Percentiles rank a stretch among this genome's conserved stretches.
Evolutionary conservation across 2,888 invertebrate genomes (phyloP).

Genomic region (Mythimna ferrago): DNA sequence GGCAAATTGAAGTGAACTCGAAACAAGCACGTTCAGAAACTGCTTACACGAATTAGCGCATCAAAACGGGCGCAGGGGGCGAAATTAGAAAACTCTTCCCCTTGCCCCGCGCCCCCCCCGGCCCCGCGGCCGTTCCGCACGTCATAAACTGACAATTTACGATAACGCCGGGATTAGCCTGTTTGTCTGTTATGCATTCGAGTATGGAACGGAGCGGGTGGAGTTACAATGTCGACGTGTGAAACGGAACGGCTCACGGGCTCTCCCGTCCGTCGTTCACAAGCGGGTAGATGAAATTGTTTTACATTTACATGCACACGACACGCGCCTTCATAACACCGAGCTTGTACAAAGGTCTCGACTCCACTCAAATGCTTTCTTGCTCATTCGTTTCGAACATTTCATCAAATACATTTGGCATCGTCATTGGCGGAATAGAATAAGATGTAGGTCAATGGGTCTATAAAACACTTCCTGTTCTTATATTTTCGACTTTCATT

Average conservation of each 20-base stretch:
- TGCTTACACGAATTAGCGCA: conserved; percentile 91
- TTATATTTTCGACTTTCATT: conserved; percentile 61
- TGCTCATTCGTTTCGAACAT: conserved; percentile 68
- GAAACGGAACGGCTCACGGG: conserved; percentile 72
- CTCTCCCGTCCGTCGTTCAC: conserved; percentile 59
- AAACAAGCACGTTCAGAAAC: conserved; percentile 90
- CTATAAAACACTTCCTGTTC: conserved; percentile 63
- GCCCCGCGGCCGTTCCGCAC: conserved; percentile 88
- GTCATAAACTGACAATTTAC: conserved; percentile 92
- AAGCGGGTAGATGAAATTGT: conserved; percentile 75
- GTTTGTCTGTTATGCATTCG: conserved; percentile 90
- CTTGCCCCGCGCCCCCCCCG: conserved; percentile 68
- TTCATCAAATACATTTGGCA: conserved; percentile 72
- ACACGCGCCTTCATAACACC: conserved; percentile 72
- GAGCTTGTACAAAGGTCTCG: conserved; percentile 66
- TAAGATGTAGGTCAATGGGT: conserved; percentile 69
- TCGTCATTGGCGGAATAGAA: conserved; percentile 67
- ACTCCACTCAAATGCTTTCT: conserved; percentile 60
- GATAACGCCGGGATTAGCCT: conserved; percentile 91
- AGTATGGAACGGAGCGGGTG: conserved; percentile 72
- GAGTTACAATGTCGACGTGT: conserved; percentile 75
- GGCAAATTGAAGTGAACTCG: conserved; percentile 86
- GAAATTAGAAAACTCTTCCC: conserved; percentile 89
- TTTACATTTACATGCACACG: conserved; percentile 79
- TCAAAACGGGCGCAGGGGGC: conserved; percentile 88